These are phyloP conservation scores for Tachycineta bicolor DNA, from an alignment of 2,113 vertebrate species.

Conservation along the genomic window DNA sequence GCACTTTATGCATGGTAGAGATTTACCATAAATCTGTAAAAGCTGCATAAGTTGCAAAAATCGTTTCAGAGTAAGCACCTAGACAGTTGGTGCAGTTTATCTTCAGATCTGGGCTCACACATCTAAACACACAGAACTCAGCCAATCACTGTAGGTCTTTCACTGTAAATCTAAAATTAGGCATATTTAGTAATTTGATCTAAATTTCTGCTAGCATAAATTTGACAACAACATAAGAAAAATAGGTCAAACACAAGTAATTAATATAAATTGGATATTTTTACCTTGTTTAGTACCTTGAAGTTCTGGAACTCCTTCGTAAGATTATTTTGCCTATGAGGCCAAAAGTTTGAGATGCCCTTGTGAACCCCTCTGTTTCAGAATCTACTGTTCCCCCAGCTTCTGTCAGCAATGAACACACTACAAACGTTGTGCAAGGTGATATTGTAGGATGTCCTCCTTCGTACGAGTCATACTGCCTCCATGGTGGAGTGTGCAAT, in stretches of 20 bases:
- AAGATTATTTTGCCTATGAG: not conserved
- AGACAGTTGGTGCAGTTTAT: not conserved
- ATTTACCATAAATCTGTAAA: too few species aligned
- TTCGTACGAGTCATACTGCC: conserved; percentile 83
- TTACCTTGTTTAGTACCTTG: not conserved
- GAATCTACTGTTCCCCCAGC: conserved; percentile 34
- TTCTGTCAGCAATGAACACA: conserved; percentile 43
- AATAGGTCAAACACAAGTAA: not conserved
- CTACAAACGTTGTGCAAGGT: conserved; percentile 36
- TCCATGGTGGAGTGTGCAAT: conserved; percentile 85
- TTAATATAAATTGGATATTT: not conserved
- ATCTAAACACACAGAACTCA: not conserved
- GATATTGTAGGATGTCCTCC: conserved; percentile 76
- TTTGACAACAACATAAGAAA: not conserved
- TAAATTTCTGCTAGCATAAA: not conserved
- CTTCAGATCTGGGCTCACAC: not conserved
- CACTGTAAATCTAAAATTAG: not conserved
- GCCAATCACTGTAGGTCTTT: not conserved
- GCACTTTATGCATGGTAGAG: not conserved
- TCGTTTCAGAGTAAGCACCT: not conserved
- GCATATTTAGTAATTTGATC: not conserved
- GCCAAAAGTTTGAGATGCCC: not conserved
- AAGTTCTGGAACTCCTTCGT: not conserved
- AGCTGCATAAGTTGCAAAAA: not conserved
- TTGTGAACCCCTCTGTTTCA: conserved; percentile 59